These are phyloP conservation scores for Cossypha heuglini DNA, from an alignment of 2,797 vertebrate species.

Conservation along the genomic window DNA sequence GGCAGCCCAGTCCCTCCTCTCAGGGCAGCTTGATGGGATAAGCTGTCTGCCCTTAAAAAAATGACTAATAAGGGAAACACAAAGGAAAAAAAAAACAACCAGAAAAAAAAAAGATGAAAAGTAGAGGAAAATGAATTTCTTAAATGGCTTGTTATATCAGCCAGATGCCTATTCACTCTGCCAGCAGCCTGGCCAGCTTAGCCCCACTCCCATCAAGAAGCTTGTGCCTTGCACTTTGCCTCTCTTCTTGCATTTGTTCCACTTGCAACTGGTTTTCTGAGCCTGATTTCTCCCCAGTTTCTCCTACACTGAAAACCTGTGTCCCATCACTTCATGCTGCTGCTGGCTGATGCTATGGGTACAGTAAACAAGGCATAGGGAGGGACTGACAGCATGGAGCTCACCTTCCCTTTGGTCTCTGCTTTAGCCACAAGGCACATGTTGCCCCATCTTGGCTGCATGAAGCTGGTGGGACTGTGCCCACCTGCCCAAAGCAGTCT, in stretches of 20 bases:
- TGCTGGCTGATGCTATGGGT: not conserved
- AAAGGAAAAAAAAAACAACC: not conserved
- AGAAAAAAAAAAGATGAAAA: not conserved
- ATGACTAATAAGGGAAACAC: not conserved
- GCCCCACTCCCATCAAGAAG: not conserved
- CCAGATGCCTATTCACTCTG: not conserved
- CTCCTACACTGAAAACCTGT: not conserved
- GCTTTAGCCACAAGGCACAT: not conserved
- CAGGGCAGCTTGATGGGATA: not conserved
- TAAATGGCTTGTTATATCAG: not conserved
- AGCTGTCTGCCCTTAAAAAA: not conserved
- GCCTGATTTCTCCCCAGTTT: not conserved
- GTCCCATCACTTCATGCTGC: not conserved
- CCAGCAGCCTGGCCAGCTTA: not conserved
- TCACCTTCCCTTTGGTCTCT: not conserved
- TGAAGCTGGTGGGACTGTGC: not conserved
- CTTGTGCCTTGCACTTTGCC: not conserved
- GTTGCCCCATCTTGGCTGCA: not conserved
- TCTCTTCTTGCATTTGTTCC: not conserved
- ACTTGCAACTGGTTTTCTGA: not conserved
- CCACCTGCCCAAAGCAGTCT: not conserved
- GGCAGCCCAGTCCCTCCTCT: not conserved
- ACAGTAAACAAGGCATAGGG: not conserved
- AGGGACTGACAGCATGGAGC: fast-evolving
- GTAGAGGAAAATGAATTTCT: not conserved